Evolutionary conservation across 2,888 invertebrate species (phyloP).

Genomic region (Rhabditoides inermis): DNA sequence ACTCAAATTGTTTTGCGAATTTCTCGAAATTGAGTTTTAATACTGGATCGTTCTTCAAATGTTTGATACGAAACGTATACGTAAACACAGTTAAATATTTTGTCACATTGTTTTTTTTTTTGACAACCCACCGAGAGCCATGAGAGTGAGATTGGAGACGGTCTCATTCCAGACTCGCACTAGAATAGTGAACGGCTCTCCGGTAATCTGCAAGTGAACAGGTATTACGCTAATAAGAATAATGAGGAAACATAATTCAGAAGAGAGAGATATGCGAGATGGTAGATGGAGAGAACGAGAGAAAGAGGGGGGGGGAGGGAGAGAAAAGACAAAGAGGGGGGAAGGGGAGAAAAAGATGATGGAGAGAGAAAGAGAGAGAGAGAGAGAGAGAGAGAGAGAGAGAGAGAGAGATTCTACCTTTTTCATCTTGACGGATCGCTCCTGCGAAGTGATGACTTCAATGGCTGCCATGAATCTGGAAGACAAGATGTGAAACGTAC

Average conservation of each 20-base stretch:
- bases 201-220: conserved; percentile 19
- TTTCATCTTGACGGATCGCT: conserved; percentile 81
- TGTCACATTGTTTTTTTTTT: neutral
- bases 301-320: too few species aligned
- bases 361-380: too few species aligned
- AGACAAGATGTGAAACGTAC: neutral
- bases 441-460: conserved; percentile 95
- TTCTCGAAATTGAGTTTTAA: too few species aligned
- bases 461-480: conserved; percentile 87
- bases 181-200: conserved; percentile 39
- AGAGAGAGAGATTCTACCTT: conserved; percentile 57
- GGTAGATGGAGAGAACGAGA: too few species aligned
- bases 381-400: too few species aligned
- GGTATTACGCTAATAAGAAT: neutral
- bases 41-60: too few species aligned
- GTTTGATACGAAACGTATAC: too few species aligned
- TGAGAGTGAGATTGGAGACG: conserved; percentile 91
- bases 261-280: too few species aligned
- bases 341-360: too few species aligned
- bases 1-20: too few species aligned
- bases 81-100: too few species aligned
- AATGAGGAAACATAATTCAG: neutral
- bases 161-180: conserved; percentile 98
- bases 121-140: conserved; percentile 69
- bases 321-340: too few species aligned